Evolutionary conservation across 2,113 vertebrate species (phyloP), one percentile per base, ranked within the genome.

Genomic region (Osmerus mordax): DNA sequence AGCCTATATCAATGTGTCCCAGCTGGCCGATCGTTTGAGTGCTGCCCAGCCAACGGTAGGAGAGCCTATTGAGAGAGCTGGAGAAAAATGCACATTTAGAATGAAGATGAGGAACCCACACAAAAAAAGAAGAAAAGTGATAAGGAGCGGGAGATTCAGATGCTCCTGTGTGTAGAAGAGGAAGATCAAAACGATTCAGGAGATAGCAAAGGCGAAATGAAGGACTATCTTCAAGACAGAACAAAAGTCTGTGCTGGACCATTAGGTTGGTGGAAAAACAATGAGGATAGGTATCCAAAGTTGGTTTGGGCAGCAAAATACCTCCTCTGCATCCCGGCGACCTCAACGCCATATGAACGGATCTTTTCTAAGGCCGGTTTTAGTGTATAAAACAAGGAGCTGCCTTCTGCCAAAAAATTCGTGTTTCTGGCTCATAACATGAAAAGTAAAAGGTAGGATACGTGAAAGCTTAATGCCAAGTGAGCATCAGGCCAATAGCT

Each of bases 131-230:
- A 59, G 29, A 60, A 62, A 23, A 71, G 19, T 3, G 58, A 71
- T 25, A 71, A 71, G 36, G 29, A 71, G 18, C 29, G n/a, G 2
- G 19, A 62, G 36, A 63, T 71, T 51, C 15, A 55, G 16, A 70
- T 71, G 59, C 56, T 70, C 18, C 25, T 62, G 58, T 56, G n/a
- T 69, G 28, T 9, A 18, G 67, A 69, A 56, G 52, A 69, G 55
- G 18, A 3, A 69, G 53, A 58, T 15, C 19, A 58, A 6, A 13
- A 53, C 16, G 14, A 3, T 52, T 18, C 19, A 60, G 25, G 69
- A 47, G 55, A 61, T 29, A 70, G 32, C 55, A 41, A 21, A 61
- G 21, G 58, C 16, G 69, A 70, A 60, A 32, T 60, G 7, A 41
- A 70, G 55, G 18, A 19, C 11, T 70, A 70, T 56, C 32, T 70